These are phyloP conservation scores for Cheirogaleus major DNA, from an alignment of 2,797 vertebrate species.

Conservation along the genomic window DNA sequence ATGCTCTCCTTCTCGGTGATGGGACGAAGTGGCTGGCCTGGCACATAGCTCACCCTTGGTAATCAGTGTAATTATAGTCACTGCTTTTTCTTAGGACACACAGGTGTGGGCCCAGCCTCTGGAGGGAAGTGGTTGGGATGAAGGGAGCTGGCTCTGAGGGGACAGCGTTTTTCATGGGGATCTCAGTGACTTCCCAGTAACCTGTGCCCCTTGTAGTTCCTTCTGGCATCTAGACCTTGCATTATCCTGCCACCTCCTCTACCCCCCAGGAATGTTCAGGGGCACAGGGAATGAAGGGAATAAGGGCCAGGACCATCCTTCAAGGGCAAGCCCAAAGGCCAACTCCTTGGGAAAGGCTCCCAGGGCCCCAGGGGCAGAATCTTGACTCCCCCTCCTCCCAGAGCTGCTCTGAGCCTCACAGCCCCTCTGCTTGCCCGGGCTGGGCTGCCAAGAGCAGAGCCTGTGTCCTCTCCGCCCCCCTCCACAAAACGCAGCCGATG, in stretches of 20 bases:
- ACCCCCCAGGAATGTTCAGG: background rate
- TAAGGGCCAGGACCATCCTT: background rate
- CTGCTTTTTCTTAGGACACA: background rate
- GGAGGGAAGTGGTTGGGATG: background rate
- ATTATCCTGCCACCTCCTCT: background rate
- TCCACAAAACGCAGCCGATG: background rate
- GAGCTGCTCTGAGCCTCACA: background rate
- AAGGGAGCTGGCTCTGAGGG: background rate
- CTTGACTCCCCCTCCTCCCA: background rate
- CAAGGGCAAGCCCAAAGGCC: background rate
- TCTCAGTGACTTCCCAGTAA: background rate
- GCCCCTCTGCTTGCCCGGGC: background rate
- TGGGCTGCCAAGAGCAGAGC: background rate
- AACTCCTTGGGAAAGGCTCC: background rate
- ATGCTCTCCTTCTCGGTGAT: no score
- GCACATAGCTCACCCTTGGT: background rate
- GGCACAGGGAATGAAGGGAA: background rate
- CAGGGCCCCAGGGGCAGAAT: background rate
- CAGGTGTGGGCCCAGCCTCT: background rate
- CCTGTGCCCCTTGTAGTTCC: background rate
- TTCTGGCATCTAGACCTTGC: background rate
- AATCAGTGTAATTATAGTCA: rapidly evolving
- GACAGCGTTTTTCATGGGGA: background rate
- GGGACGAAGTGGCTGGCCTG: background rate
- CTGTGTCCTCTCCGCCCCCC: background rate